phyloP scores from a whole-genome alignment of 2,888 invertebrate species.

The Aradus depressus region DNA sequence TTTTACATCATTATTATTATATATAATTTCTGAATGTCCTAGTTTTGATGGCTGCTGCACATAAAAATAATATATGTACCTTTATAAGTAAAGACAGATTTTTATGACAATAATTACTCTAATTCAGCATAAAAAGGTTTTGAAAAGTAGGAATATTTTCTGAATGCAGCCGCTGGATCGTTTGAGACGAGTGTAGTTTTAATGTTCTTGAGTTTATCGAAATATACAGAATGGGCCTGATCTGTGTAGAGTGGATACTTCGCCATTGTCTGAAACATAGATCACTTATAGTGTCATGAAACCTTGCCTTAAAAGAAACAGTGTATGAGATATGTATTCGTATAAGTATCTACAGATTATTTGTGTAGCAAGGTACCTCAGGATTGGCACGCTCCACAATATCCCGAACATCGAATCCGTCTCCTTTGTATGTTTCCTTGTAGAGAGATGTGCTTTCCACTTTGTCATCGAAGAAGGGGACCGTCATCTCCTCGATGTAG shows the following conservation, averaged over 20 bases:
- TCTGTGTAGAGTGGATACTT: constrained; percentile 24
- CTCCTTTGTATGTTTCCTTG: constrained; percentile 3
- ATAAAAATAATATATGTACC: constrained; percentile 2
- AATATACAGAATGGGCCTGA: constrained; percentile 18
- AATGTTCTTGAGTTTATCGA: constrained; percentile 21
- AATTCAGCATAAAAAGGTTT: constrained; percentile 24
- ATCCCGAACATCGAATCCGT: constrained; percentile 8
- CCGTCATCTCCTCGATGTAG: neutral
- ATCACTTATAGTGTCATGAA: neutral
- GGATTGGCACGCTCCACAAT: constrained; percentile 14
- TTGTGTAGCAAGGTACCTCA: neutral
- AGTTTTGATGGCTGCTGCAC: no score
- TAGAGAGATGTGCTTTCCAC: constrained; percentile 1
- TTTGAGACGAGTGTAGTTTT: constrained; percentile 16
- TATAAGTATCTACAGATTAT: no score
- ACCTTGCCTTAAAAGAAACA: neutral
- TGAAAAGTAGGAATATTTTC: constrained; percentile 18
- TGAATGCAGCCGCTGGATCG: constrained; percentile 18
- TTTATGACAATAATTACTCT: constrained; percentile 14
- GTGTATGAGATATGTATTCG: neutral
- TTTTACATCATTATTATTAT: no score
- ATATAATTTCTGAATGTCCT: no score
- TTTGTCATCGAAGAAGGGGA: neutral
- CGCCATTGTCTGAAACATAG: constrained; percentile 14
- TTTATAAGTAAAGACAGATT: constrained; percentile 3